phyloP scores from a whole-genome alignment of 2,888 invertebrate genomes.

The Lasioglossum marginatum region DNA sequence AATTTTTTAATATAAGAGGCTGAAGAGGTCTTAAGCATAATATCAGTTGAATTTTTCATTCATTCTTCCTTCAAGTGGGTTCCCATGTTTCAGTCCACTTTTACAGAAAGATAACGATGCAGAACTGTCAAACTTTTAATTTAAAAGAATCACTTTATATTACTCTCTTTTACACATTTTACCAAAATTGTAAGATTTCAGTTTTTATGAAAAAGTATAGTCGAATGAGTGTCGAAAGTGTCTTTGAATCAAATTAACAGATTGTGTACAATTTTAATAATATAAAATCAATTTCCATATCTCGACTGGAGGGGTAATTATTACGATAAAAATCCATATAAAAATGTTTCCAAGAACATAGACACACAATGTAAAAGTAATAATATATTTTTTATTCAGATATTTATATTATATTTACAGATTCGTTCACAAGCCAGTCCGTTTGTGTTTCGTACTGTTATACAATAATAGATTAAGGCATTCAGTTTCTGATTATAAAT shows the following conservation, averaged over 20 bases:
- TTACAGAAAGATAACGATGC: not conserved
- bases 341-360: not conserved
- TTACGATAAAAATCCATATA: not conserved
- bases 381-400: not conserved
- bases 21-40: not conserved
- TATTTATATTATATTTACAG: not conserved
- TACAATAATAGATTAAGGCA: not conserved
- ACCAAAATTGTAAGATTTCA: not conserved
- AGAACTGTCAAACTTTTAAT: not conserved
- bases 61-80: not conserved
- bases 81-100: not conserved
- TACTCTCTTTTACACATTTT: not conserved
- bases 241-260: too few relatives aligned
- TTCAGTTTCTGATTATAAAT: not conserved
- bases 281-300: not conserved
- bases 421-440: not conserved
- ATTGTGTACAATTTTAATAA: too few relatives aligned
- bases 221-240: not conserved
- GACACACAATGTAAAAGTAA: not conserved
- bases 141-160: not conserved
- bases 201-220: not conserved
- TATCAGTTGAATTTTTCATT: not conserved
- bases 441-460: not conserved
- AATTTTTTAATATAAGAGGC: slow-evolving; percentile 13
- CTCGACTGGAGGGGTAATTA: too few relatives aligned